Base-by-base conservation (phyloP, 2,797 vertebrate species). In the Acrossocheilus fasciatus region DNA sequence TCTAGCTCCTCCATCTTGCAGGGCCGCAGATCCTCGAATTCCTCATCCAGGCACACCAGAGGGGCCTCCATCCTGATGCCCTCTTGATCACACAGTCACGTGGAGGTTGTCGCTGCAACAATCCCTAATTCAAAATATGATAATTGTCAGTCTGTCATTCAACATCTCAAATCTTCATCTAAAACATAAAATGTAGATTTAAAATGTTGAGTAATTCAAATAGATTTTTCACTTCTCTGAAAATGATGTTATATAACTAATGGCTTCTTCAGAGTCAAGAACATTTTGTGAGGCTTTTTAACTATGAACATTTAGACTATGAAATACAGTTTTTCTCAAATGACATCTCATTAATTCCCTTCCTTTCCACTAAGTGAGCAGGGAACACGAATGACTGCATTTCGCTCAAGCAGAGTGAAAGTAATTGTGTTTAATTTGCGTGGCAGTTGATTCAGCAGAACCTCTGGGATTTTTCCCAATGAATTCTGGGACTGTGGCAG, bases 31-130 rank as follows among this genome's bases (percentile, higher is more conserved):
- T 98, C 97, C 88, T 98, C 97, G 59, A 98, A 98, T 93, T 98
- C 97, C 92, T 98, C 97, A 62, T 98, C 97, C 90, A 98, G 91
- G 91, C 97, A 97, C 89, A 98, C 97, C 39, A 98, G 94, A 5
- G 97, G 97, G 88, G 97, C 97, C 94, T 98, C 97, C 97, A 98
- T 98, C 74, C 89, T 90, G 80, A 82, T 82, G 89, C 91, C 90
- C 92, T 93, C 90, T 45, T 54, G 45, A 85, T 87, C 75, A 66
- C 81, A 84, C 70, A 57, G 57, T 82, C 54, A 72, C 85, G 75
- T 68, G 50, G 76, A 77, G 82, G 43, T 54, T 50, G 59, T 75
- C 64, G 83, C 83, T 75, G 84, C 81, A 64, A 43, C 72, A 82
- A 26, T 74, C 85, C 89, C 89, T 90, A 83, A 43, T 81, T 69